Conservation (phyloP, 2,113 vertebrate genomes). For the Bathybates hornii region DNA sequence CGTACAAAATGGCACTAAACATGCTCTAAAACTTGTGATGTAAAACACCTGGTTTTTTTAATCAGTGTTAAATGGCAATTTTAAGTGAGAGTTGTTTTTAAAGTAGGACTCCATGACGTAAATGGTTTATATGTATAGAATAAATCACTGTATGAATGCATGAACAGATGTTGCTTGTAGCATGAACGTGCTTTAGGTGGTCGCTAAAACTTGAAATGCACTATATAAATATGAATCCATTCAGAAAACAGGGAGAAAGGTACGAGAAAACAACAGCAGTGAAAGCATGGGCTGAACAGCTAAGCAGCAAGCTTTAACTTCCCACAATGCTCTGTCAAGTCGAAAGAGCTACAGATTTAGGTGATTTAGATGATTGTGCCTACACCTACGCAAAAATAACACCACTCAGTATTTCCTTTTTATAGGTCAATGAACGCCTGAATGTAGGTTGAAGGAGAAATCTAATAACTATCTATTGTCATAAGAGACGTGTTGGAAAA, state of each 20-base stretch:
- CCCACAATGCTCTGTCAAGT: background rate
- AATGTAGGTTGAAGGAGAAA: background rate
- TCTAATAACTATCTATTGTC: background rate
- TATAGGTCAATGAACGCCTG: background rate
- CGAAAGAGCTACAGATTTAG: background rate
- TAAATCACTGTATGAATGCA: background rate
- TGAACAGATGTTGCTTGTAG: background rate
- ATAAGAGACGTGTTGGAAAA: background rate
- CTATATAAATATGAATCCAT: background rate
- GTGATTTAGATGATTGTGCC: background rate
- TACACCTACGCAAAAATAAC: background rate
- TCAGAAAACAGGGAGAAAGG: background rate
- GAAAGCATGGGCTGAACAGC: background rate
- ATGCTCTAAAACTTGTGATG: background rate
- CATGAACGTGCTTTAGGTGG: background rate
- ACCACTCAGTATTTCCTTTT: background rate
- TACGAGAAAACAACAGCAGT: background rate
- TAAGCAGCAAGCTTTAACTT: background rate
- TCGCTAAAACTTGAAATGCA: background rate
- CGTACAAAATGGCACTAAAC: background rate
- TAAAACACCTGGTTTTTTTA: background rate
- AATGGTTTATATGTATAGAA: background rate
- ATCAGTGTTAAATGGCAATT: background rate
- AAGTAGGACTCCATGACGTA: background rate
- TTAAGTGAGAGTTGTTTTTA: background rate